Conservation (phyloP, 2,797 vertebrate genomes). For the Oreortyx pictus region DNA sequence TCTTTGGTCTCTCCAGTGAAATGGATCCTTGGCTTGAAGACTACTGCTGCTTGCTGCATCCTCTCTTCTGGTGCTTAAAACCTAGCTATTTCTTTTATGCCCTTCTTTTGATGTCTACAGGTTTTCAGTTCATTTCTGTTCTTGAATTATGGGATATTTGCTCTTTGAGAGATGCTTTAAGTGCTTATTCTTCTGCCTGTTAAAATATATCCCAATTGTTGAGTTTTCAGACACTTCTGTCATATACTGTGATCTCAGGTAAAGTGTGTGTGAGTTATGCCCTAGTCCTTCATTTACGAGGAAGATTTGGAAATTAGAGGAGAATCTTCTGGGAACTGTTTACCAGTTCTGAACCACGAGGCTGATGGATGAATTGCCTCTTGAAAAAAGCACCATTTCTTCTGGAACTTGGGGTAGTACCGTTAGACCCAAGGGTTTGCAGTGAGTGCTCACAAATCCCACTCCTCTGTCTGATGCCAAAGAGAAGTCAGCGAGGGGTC, state of each 20-base stretch:
- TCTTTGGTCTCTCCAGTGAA: neutral
- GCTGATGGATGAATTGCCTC: neutral
- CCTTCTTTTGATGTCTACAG: neutral
- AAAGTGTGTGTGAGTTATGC: neutral
- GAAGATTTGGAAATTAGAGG: neutral
- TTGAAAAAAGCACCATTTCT: neutral
- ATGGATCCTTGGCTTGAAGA: neutral
- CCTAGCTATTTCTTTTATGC: neutral
- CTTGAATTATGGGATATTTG: neutral
- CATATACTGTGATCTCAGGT: neutral
- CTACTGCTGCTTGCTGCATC: neutral
- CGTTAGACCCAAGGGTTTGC: neutral
- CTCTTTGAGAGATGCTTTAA: neutral
- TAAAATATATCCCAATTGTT: neutral
- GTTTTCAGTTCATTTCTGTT: neutral
- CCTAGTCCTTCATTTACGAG: neutral
- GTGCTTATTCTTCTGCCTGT: neutral
- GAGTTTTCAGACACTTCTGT: neutral
- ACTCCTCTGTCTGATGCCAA: neutral
- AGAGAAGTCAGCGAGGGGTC: neutral
- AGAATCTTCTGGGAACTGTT: neutral
- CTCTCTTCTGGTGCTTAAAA: neutral
- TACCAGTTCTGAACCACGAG: neutral
- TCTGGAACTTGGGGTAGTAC: neutral
- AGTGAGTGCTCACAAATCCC: neutral